phyloP scores from a whole-genome alignment of 2,797 vertebrate species.

The Stomatorhinus walkeri region DNA sequence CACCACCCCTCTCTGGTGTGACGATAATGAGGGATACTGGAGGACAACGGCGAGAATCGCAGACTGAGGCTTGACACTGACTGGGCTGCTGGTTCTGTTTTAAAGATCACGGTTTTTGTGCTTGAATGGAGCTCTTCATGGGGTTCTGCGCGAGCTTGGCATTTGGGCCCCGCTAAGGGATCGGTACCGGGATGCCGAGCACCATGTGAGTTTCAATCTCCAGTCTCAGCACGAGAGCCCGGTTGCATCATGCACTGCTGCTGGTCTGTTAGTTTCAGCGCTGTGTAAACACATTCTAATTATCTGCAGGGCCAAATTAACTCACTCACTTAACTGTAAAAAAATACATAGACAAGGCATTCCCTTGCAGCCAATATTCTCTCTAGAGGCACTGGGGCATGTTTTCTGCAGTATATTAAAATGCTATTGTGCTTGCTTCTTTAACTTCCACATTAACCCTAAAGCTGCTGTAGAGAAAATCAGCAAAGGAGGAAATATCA shows the following conservation, averaged over 20 bases:
- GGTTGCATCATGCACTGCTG: not conserved
- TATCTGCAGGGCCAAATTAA: constrained; percentile 4
- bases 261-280: not conserved
- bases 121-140: not conserved
- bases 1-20: not conserved
- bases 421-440: not conserved
- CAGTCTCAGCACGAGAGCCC: not conserved
- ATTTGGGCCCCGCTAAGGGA: not conserved
- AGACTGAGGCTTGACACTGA: not conserved
- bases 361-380: not conserved
- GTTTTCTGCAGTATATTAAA: not conserved
- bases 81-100: not conserved
- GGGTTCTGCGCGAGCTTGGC: not conserved
- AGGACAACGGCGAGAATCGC: not conserved
- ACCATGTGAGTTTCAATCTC: not conserved
- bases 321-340: constrained; percentile 5
- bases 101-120: not conserved
- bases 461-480: not conserved
- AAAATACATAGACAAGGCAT: not conserved
- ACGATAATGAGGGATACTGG: not conserved
- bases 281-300: constrained; percentile 11
- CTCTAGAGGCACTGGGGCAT: not conserved
- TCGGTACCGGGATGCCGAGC: not conserved
- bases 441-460: not conserved
- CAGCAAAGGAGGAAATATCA: not conserved